phyloP scores from a whole-genome alignment of 2,888 invertebrate species.

The Pyralis farinalis region DNA sequence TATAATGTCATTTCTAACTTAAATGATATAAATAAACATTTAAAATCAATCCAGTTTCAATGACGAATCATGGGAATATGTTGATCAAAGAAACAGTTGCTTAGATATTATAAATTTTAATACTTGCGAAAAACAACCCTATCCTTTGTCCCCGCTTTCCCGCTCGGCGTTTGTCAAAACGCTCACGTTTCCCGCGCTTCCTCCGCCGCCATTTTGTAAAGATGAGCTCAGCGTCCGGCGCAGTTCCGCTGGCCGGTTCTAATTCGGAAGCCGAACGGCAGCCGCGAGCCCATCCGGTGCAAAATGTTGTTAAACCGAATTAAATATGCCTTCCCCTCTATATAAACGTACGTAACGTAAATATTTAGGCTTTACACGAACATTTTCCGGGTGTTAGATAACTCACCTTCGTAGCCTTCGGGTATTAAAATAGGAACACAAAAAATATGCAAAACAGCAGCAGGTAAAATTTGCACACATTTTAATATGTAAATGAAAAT shows the following conservation, averaged over 20 bases:
- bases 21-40: too few species aligned
- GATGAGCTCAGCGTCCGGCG: slow-evolving; percentile 62
- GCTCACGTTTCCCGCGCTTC: slow-evolving; percentile 73
- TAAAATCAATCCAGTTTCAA: too few species aligned
- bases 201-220: slow-evolving; percentile 74
- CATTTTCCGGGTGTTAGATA: slow-evolving; percentile 11
- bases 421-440: slow-evolving; percentile 2
- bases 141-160: slow-evolving; percentile 37
- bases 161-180: slow-evolving; percentile 72
- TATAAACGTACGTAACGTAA: slow-evolving; percentile 29
- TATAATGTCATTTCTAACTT: too few species aligned
- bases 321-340: slow-evolving; percentile 50
- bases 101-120: too few species aligned
- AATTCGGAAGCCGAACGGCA: slow-evolving; percentile 58
- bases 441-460: slow-evolving; percentile 6
- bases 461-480: slow-evolving; percentile 4
- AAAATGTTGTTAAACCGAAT: slow-evolving; percentile 74
- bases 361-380: slow-evolving; percentile 6
- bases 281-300: slow-evolving; percentile 54
- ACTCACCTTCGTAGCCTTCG: slow-evolving; percentile 10
- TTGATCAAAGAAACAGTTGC: too few species aligned
- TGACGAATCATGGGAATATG: too few species aligned
- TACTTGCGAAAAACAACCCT: not conserved
- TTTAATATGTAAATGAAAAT: slow-evolving; percentile 7
- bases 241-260: slow-evolving; percentile 40